Percentiles rank a stretch among this genome's conserved stretches.
Evolutionary conservation across 2,888 invertebrate species (phyloP).

Genomic region (Lasioglossum zephyrum): DNA sequence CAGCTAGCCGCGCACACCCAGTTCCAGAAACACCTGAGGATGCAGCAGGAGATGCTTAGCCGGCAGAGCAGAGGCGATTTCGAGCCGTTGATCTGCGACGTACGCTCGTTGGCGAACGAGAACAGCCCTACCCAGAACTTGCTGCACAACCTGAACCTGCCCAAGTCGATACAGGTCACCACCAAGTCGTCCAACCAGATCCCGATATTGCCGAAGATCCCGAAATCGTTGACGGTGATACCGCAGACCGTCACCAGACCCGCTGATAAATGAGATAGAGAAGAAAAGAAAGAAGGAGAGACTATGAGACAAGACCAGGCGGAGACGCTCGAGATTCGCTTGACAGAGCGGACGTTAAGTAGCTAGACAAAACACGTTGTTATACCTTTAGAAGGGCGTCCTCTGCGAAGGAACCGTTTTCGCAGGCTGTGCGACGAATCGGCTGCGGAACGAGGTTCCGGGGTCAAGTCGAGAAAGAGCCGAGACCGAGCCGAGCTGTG

Average conservation of each 20-base stretch:
- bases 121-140: conserved; percentile 81
- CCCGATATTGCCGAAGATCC: conserved; percentile 90
- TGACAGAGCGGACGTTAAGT: conserved; percentile 61
- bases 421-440: conserved; percentile 2
- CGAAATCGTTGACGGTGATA: conserved; percentile 92
- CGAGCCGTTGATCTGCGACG: conserved; percentile 83
- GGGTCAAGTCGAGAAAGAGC: neutral
- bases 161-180: conserved; percentile 82
- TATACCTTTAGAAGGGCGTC: conserved; percentile 15
- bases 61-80: conserved; percentile 82
- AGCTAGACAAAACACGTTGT: conserved; percentile 28
- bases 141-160: conserved; percentile 81
- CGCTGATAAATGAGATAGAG: conserved; percentile 7
- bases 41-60: conserved; percentile 83
- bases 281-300: neutral
- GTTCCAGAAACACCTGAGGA: conserved; percentile 81
- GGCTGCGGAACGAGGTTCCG: neutral
- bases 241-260: conserved; percentile 86
- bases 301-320: neutral
- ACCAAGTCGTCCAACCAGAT: conserved; percentile 81
- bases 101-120: conserved; percentile 80
- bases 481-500: neutral
- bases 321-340: conserved; percentile 8
- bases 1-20: conserved; percentile 76
- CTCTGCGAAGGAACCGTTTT: conserved; percentile 5